Conservation (phyloP, 2,888 invertebrate species). For the Agonopterix heracliana region DNA sequence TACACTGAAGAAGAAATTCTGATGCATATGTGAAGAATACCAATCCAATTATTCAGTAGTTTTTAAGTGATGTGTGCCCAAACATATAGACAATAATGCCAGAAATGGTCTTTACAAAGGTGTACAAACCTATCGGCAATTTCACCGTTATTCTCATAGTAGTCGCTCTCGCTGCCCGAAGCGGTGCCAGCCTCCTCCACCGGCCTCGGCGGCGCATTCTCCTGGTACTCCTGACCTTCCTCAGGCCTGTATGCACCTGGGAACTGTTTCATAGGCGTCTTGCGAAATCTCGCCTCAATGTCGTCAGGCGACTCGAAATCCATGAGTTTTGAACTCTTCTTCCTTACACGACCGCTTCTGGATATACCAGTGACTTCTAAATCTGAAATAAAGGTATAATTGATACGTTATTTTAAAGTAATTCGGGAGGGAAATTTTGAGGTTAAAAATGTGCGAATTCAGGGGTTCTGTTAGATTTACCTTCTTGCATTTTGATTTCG, state of each 20-base stretch:
- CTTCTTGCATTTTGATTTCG: neutral
- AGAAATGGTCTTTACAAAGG: too few species aligned
- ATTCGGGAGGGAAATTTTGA: slow-evolving; percentile 1
- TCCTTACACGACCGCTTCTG: slow-evolving; percentile 91
- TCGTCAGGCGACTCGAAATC: slow-evolving; percentile 96
- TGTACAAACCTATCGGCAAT: slow-evolving; percentile 54
- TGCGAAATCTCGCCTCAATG: slow-evolving; percentile 78
- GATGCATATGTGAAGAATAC: too few species aligned
- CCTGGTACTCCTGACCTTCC: slow-evolving; percentile 39
- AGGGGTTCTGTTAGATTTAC: neutral
- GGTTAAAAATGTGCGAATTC: neutral
- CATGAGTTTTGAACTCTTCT: slow-evolving; percentile 95
- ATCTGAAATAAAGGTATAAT: slow-evolving; percentile 52
- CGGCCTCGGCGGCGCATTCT: slow-evolving; percentile 29
- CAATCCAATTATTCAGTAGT: too few species aligned
- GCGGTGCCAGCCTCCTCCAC: slow-evolving; percentile 51
- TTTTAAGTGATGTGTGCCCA: too few species aligned
- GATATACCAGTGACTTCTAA: slow-evolving; percentile 91
- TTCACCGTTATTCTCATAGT: slow-evolving; percentile 62
- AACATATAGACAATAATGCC: too few species aligned
- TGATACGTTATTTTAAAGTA: neutral
- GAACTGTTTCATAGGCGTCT: slow-evolving; percentile 52
- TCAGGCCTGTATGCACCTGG: slow-evolving; percentile 35
- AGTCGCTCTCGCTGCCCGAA: slow-evolving; percentile 66
- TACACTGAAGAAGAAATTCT: too few species aligned